Base-by-base conservation (phyloP, 2,113 vertebrate genomes). In the Peromyscus californicus region DNA sequence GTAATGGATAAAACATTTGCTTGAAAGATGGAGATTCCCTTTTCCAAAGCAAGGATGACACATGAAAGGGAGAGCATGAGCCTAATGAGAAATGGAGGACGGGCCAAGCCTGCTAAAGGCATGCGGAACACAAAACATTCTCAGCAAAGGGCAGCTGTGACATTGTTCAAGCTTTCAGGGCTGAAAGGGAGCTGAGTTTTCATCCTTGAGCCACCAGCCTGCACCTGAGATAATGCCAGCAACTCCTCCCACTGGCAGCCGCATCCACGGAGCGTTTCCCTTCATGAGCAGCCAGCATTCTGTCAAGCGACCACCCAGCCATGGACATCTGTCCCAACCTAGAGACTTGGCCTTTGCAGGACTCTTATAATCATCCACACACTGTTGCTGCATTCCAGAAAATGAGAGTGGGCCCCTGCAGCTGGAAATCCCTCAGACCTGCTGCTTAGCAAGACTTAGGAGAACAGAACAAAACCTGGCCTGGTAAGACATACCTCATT, bases 11-110 rank as follows among this genome's bases (percentile, higher is more conserved):
- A 97, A 96, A 94, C 76, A 93, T 79, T 72, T 86, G 21, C 61
- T 85, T n/a, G 57, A 90, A 94, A 96, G 92, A 93, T 84, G 88
- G 87, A 93, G n/a, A 89, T 39, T 67, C 75, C 82, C 59, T 89
- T 95, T 91, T 91, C 80, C 74, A 33, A 84, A 78, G 75, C 29
- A 67, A 33, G 57, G 45, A 96, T 33, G 33, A 92, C 39, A 95
- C 93, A 94, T 84, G 84, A 97, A 94, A 96, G 75, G 48, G 16
- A 72, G 7, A 91, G 51, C 45, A 59, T 54, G 87, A 90, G 79
- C 82, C 84, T 85, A 82, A 96, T 57, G 76, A 95, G 63, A 80
- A 96, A 89, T 24, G 15, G 31, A 92, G 93, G 84, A 69, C 31
- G 61, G 8, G 24, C 63, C 88, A 79, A 84, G 79, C 16, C 42